Base-by-base conservation (phyloP, 2,888 invertebrate species). In the Shargacucullia verbasci region DNA sequence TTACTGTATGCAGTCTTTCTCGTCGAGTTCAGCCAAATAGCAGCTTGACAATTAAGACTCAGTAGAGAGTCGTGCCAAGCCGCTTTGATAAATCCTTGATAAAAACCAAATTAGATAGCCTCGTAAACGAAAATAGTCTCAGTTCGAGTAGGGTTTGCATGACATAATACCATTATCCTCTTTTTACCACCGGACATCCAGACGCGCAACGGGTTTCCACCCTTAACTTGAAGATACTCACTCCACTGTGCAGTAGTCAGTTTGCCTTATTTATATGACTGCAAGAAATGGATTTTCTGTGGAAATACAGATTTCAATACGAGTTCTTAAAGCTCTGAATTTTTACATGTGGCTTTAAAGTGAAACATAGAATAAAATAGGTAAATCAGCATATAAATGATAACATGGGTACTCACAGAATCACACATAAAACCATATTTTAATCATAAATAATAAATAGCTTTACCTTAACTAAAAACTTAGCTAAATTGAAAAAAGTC, bases 71-170 rank as follows among this genome's bases (percentile, higher is more conserved):
- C 33, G 59, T 64, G 67, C 70, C 67, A 67, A 70, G 64, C 53
- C 44, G 70, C 31, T 48, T 64, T 46, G 64, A 63, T 67, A 70
- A 63, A 67, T 70, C 50, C 47, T 31, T 38, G 37, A 20, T 63
- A 35, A 40, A 12, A 58, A 64, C 70, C 64, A 67, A 67, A 70
- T 67, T 63, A 70, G 70, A 64, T 67, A 63, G 27, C 52, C 45
- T 43, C 44, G 64, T 58, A 58, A 33, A 29, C 15, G 14, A 34
- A 38, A 39, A 47, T 69, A 6, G 2, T 29, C 29, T 29, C 4
- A 20, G 20, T 20, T 7, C 34, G 29, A 1, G 20, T 39, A 20
- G 5, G n/a, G 39, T 3, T 39, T 20, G 11, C 10, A 39, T 38
- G 20, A 12, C 35, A n/a, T 39, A 39, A 38, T 39, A 39, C 25